Evolutionary conservation across 2,888 invertebrate genomes (phyloP), one percentile per base, ranked within the genome.

Genomic region (Chrysolina oricalcia): DNA sequence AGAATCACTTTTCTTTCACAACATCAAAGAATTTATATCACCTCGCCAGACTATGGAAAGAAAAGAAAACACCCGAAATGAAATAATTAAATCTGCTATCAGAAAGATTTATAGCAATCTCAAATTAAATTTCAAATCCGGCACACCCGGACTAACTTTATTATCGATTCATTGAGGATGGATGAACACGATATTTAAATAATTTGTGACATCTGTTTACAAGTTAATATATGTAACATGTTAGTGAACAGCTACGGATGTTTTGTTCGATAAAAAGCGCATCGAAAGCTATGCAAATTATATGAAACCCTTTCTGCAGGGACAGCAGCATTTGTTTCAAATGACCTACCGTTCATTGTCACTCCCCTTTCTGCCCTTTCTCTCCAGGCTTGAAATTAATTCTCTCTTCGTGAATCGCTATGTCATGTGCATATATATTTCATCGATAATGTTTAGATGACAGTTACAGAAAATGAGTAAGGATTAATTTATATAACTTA

Each of bases 181-280:
- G 63, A 70, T 77, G 78, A 72, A 76, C 74, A 80, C 72, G 76
- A 79, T 74, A 81, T 82, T 80, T 80, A 78, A 81, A 83, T 84
- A 82, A 83, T 82, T 84, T 81, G 76, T 80, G 84, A 85, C 86
- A 86, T 86, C 85, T 86, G 86, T 86, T 86, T 85, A 86, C 85
- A 86, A 85, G 85, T 85, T 85, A 85, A 85, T 85, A 84, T 84
- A 83, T 83, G 83, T 83, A 78, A 77, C 76, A 78, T 77, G 73
- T 70, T 78, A 76, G 68, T 69, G 75, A 73, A 72, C 70, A 77
- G 74, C 73, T 70, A 68, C 48, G 68, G 76, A 73, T 73, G 79
- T 78, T 78, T 78, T 78, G 77, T 74, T 76, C 68, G 78, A 46
- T 79, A 75, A 85, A 85, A 84, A 83, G 84, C 85, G 81, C 83